Base-by-base conservation (phyloP, 2,113 vertebrate species). In the Neomonachus schauinslandi region DNA sequence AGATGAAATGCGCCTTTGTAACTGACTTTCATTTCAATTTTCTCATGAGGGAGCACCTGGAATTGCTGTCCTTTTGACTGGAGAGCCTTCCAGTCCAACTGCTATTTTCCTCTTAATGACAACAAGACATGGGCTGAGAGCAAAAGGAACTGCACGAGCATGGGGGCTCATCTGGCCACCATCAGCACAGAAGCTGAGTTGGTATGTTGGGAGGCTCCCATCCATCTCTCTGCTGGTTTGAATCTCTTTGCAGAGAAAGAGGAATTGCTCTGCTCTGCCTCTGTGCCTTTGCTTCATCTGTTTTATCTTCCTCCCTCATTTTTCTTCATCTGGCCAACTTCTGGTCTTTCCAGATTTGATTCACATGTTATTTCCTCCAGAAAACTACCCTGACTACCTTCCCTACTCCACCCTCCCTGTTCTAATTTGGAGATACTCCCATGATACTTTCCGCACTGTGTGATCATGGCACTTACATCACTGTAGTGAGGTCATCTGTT, bases 1-100 rank as follows among this genome's bases (percentile, higher is more conserved):
- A 36, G 33, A 74, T 80, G 31, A 65, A 67, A 67, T 67, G 2
- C 2, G 67, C 19, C 36, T 46, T 76, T 76, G 16, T 69, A 92
- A 94, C 9, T 89, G 55, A 95, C 59, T 92, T 89, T 63, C 21
- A 22, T 71, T 92, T 88, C 5, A 4, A 81, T 93, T 86, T 94
- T 86, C 46, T 55, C 69, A 5, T 1, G 4, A 95, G 97, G 39
- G 1, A 72, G 12, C 74, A 31, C 31, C 33, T 91, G 95, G 95
- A 89, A 15, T 65, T 98, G 98, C 33, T 98, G 97, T 55, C 97
- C 97, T 74, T 28, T 26, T 31, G 86, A 61, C 72, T 98, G 97
- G 98, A 79, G 26, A 67, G 46, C n/a, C 42, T 97, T 97, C 39
- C 93, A 86, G 77, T 95, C 77, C 72, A 72, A 69, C 24, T 98